phyloP scores from a whole-genome alignment of 2,797 vertebrate genomes.

The Rhadinocentrus ornatus region DNA sequence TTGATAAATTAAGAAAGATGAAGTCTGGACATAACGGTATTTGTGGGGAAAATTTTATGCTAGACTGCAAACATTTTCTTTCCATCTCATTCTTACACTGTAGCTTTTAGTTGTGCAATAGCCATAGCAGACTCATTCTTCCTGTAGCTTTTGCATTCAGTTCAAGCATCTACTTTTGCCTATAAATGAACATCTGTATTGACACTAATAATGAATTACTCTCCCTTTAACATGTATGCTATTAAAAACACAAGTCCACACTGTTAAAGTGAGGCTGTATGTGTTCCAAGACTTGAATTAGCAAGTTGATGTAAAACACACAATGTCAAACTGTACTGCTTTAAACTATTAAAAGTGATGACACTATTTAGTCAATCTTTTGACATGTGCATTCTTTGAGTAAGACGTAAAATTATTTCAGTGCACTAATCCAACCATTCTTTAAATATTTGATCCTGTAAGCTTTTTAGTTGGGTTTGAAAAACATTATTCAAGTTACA shows the following conservation, averaged over 20 bases:
- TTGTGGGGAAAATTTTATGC: neutral
- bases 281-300: constrained; percentile 14
- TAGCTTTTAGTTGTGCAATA: constrained; percentile 12
- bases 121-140: constrained; percentile 7
- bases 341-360: constrained; percentile 31
- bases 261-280: neutral
- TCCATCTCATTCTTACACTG: constrained; percentile 7
- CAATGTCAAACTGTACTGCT: constrained; percentile 23
- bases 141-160: neutral
- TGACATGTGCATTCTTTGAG: neutral
- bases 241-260: constrained; percentile 8
- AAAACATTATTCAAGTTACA: neutral
- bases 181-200: constrained; percentile 10
- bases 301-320: constrained; percentile 4
- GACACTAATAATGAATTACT: constrained; percentile 1
- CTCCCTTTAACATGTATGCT: constrained; percentile 9
- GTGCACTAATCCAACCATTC: neutral
- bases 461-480: neutral
- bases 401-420: neutral
- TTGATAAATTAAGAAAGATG: constrained; percentile 10
- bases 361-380: constrained; percentile 12
- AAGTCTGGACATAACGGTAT: constrained; percentile 9
- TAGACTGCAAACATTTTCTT: neutral
- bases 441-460: neutral
- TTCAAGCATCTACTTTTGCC: constrained; percentile 3